Evolutionary conservation across 1,140 invertebrate genomes (phyloP).

Genomic region (Solenopsis fugax): DNA sequence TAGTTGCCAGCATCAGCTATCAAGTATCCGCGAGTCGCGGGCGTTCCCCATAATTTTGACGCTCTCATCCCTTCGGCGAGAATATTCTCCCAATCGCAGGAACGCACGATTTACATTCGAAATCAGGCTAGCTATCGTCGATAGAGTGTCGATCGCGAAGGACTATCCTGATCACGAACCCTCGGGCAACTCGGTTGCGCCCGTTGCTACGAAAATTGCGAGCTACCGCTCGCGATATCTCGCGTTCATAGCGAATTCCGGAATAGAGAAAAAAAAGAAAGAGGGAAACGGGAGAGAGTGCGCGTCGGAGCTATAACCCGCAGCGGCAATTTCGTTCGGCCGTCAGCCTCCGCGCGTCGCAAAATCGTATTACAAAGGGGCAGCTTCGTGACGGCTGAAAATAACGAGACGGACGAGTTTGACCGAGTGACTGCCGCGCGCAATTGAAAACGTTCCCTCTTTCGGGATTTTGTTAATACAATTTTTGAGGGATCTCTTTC

Average conservation of each 20-base stretch:
- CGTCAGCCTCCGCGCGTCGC: conserved; percentile 43
- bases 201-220: conserved; percentile 68
- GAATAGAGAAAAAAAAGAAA: conserved; percentile 26
- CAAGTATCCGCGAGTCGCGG: conserved; percentile 38
- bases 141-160: conserved; percentile 64
- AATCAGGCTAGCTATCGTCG: conserved; percentile 64
- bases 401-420: conserved; percentile 49
- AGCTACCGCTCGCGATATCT: conserved; percentile 74
- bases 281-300: conserved; percentile 12
- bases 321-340: conserved; percentile 69
- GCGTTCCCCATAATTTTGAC: conserved; percentile 58
- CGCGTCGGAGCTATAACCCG: conserved; percentile 67
- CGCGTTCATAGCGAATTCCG: conserved; percentile 47
- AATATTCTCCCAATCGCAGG: conserved; percentile 31
- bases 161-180: conserved; percentile 67
- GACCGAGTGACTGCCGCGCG: conserved; percentile 32
- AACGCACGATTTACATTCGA: conserved; percentile 72
- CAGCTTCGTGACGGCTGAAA: conserved; percentile 59
- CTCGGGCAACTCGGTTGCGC: conserved; percentile 68
- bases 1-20: conserved; percentile 29
- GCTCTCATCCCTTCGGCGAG: conserved; percentile 56
- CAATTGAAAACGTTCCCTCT: conserved; percentile 43
- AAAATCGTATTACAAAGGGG: conserved; percentile 61
- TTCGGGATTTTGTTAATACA: conserved; percentile 51
- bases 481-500: conserved; percentile 36